Percentiles rank a stretch among this genome's conserved stretches.
Evolutionary conservation across 2,797 vertebrate species (phyloP).

Genomic region (Gallinago solitaria): DNA sequence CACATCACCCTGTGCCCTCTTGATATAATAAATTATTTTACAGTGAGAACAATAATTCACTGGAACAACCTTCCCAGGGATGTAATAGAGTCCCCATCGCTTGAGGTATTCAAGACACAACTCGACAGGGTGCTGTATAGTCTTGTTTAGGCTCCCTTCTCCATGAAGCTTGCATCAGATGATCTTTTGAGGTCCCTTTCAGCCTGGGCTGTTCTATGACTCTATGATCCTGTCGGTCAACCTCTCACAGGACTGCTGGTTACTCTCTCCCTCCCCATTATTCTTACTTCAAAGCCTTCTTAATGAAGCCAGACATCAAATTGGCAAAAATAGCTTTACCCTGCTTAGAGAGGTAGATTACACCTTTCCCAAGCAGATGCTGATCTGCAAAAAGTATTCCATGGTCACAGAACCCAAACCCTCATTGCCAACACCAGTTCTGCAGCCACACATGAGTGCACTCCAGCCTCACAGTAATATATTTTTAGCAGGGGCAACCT

Average conservation of each 20-base stretch:
- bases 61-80: background rate
- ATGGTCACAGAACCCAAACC: background rate
- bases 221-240: background rate
- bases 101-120: background rate
- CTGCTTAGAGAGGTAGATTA: background rate
- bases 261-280: fast-evolving
- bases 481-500: background rate
- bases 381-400: background rate
- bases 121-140: background rate
- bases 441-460: background rate
- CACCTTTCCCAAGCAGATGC: background rate
- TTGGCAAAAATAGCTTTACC: background rate
- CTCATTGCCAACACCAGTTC: fast-evolving
- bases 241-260: background rate
- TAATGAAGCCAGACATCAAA: background rate
- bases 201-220: background rate
- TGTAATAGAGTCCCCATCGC: background rate
- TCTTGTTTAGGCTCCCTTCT: background rate
- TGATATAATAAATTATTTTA: background rate
- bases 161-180: background rate
- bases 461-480: too few species aligned
- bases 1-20: background rate
- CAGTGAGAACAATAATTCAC: background rate
- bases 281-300: background rate
- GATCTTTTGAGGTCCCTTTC: background rate